phyloP scores from a whole-genome alignment of 2,113 vertebrate species.

The Tenrec ecaudatus region DNA sequence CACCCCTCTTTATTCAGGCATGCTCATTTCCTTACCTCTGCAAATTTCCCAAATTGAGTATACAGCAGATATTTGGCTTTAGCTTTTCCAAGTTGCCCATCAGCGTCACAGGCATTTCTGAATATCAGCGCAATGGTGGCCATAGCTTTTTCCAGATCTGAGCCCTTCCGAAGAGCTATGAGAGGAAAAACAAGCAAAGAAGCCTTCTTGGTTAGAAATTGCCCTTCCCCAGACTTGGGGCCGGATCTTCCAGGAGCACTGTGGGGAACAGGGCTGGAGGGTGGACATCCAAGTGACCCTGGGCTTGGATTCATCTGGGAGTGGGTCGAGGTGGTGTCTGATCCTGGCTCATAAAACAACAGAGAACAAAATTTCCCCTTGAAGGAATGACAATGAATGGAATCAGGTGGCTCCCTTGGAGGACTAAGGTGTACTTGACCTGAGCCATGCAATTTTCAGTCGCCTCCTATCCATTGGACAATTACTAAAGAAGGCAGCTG shows the following conservation, averaged over 20 bases:
- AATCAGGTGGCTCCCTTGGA: background rate
- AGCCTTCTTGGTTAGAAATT: conserved; percentile 43
- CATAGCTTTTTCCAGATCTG: conserved; percentile 89
- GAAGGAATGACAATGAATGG: background rate
- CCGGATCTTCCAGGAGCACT: background rate
- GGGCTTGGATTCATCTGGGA: background rate
- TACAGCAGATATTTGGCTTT: conserved; percentile 85
- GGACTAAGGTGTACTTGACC: too few species aligned
- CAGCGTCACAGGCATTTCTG: conserved; percentile 79
- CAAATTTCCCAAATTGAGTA: conserved; percentile 86
- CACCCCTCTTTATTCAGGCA: accelerated
- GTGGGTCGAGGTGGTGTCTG: background rate
- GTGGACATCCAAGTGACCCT: background rate
- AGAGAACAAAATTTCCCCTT: background rate
- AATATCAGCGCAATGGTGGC: conserved; percentile 85
- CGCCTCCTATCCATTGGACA: too few species aligned
- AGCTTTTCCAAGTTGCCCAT: conserved; percentile 87
- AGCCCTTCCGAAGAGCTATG: conserved; percentile 86
- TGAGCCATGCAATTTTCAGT: too few species aligned
- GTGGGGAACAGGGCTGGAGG: background rate
- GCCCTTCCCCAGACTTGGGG: background rate
- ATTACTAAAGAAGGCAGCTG: too few species aligned
- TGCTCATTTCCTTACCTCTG: conserved; percentile 84
- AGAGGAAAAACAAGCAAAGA: background rate
- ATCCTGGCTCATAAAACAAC: background rate